Evolutionary conservation across 2,113 vertebrate species (phyloP).

Genomic region (Pomatorhinus ruficollis): DNA sequence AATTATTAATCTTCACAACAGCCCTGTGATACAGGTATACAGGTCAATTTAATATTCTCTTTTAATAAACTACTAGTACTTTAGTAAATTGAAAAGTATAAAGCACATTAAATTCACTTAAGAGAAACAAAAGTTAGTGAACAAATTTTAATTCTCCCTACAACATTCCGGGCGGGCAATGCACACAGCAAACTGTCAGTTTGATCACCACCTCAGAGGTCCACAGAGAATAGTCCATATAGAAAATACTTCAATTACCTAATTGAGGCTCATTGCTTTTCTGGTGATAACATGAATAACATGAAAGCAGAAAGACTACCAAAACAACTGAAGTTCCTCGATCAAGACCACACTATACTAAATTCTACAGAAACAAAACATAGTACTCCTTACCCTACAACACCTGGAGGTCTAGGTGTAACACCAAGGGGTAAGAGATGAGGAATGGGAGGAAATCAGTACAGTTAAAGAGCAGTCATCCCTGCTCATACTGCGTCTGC

Average conservation of each 20-base stretch:
- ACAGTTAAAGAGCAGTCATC: neutral
- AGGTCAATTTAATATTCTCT: constrained; percentile 66
- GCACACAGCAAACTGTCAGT: neutral
- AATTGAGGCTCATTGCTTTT: neutral
- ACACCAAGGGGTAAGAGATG: neutral
- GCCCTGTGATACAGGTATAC: constrained; percentile 42
- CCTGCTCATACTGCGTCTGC: neutral
- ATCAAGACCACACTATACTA: neutral
- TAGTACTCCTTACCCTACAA: neutral
- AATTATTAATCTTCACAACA: constrained; percentile 66
- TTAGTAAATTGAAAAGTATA: constrained; percentile 65
- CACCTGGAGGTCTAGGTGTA: neutral
- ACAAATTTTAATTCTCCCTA: neutral
- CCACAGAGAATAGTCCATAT: neutral
- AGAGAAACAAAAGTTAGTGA: constrained; percentile 31
- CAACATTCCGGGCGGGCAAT: neutral
- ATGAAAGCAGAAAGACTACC: neutral
- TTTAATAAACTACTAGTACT: constrained; percentile 68
- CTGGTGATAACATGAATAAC: neutral
- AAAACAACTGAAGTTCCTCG: neutral
- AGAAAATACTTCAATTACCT: neutral
- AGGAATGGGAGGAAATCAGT: neutral
- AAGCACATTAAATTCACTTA: constrained; percentile 62
- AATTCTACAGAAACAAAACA: neutral
- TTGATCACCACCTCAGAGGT: neutral